phyloP scores from a whole-genome alignment of 2,797 vertebrate species.

The Lates japonicus region DNA sequence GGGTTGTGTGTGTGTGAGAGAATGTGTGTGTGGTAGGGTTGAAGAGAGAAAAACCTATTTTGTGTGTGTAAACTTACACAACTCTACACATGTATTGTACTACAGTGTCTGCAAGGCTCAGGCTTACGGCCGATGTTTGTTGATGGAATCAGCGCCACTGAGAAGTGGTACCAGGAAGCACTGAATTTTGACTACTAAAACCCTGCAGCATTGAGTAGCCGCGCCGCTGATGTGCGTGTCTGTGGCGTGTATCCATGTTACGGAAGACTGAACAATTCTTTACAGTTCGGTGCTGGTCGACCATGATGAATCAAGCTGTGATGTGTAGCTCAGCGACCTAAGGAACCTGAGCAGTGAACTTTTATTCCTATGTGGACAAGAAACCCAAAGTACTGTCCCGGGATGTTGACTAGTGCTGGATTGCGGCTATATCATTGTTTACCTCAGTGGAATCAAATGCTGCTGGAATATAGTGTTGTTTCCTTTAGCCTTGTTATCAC shows the following conservation, averaged over 20 bases:
- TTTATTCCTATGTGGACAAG: constrained; percentile 73
- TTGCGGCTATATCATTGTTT: constrained; percentile 79
- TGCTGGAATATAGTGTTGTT: constrained; percentile 80
- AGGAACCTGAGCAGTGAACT: constrained; percentile 45
- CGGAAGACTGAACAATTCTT: constrained; percentile 56
- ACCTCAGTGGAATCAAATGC: constrained; percentile 81
- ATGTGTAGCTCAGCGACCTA: constrained; percentile 52
- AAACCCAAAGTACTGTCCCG: constrained; percentile 68
- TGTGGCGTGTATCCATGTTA: constrained; percentile 69
- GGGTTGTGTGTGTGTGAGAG: constrained; percentile 34
- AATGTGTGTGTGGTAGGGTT: constrained; percentile 54
- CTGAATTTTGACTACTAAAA: constrained; percentile 63
- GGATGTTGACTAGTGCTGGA: constrained; percentile 79
- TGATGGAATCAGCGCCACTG: constrained; percentile 58
- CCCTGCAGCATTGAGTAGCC: too few species aligned
- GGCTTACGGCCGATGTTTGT: constrained; percentile 85
- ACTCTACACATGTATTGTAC: constrained; percentile 77
- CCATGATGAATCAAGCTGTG: too few species aligned
- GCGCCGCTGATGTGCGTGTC: constrained; percentile 68
- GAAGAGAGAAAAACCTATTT: constrained; percentile 73
- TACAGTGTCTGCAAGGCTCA: constrained; percentile 82
- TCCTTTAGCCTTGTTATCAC: constrained; percentile 77
- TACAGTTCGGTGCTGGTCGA: constrained; percentile 51
- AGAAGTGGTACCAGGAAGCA: constrained; percentile 57
- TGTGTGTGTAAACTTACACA: constrained; percentile 87